phyloP scores from a whole-genome alignment of 1,140 invertebrate species.

The Drosophila repletoides region DNA sequence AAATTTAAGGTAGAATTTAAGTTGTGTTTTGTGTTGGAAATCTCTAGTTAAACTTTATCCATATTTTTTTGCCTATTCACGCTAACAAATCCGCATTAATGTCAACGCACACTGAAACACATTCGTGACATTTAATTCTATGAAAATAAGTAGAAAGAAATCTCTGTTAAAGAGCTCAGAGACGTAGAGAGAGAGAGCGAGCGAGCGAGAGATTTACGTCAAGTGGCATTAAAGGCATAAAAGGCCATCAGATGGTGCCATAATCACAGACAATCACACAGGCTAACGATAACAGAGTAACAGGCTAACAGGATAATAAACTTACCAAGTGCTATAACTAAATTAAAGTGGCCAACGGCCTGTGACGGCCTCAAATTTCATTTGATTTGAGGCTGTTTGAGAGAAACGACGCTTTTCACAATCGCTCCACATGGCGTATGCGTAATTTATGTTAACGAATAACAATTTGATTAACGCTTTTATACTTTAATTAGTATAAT shows the following conservation, averaged over 20 bases:
- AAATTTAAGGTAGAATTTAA: not conserved
- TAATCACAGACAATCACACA: slow-evolving; percentile 24
- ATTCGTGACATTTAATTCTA: not conserved
- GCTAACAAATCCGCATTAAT: not conserved
- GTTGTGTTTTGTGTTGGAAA: not conserved
- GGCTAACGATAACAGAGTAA: slow-evolving; percentile 1
- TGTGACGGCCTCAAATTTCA: not conserved
- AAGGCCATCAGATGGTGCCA: not conserved
- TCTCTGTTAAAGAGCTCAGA: not conserved
- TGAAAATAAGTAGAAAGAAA: not conserved
- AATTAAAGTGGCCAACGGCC: slow-evolving; percentile 4
- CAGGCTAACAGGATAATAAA: slow-evolving; percentile 26
- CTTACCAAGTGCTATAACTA: slow-evolving; percentile 8
- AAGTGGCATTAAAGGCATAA: slow-evolving; percentile 5
- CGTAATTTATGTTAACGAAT: not conserved
- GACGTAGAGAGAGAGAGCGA: too few relatives aligned
- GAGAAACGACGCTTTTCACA: slow-evolving; percentile 7
- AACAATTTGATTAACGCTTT: not conserved
- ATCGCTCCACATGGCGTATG: slow-evolving; percentile 24
- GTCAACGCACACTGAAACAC: not conserved
- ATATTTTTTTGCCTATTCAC: slow-evolving; percentile 5
- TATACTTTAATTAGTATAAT: not conserved
- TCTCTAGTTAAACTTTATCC: not conserved
- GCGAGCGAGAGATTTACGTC: slow-evolving; percentile 8
- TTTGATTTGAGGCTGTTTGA: not conserved